These are phyloP conservation scores for Steinernema feltiae DNA, from an alignment of 1,140 invertebrate species.

Conservation along the genomic window DNA sequence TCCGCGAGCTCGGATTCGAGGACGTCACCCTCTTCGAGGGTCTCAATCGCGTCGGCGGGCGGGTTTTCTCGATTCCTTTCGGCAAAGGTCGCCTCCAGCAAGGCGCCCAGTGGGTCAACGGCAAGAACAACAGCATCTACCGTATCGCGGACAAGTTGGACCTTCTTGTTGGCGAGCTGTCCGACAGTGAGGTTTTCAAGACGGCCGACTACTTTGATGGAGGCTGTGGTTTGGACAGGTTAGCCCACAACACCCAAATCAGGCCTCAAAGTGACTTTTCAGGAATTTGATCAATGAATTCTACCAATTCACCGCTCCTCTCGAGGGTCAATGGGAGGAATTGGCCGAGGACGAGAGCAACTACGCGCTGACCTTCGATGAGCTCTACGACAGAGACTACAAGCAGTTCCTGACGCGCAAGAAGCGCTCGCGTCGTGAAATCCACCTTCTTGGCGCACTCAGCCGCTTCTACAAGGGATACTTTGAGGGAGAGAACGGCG, in stretches of 20 bases:
- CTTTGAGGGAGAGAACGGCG: not conserved
- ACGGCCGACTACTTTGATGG: not conserved
- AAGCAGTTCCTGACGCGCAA: not conserved
- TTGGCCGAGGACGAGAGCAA: not conserved
- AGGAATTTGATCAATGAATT: slow-evolving; percentile 10
- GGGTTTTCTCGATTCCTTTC: no score
- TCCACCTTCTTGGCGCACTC: not conserved
- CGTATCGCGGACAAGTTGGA: not conserved
- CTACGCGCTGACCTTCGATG: not conserved
- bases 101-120: not conserved
- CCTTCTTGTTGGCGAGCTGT: not conserved
- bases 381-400: not conserved
- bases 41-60: no score
- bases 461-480: not conserved
- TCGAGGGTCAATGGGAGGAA: no score
- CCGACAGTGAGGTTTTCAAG: not conserved
- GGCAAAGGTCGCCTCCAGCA: not conserved
- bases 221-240: no score
- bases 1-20: no score
- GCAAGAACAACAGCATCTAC: not conserved
- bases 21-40: no score
- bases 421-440: not conserved
- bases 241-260: not conserved
- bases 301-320: slow-evolving; percentile 18
- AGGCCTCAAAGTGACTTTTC: not conserved